Base-by-base conservation (phyloP, 2,888 invertebrate species). In the Parnassius smintheus region DNA sequence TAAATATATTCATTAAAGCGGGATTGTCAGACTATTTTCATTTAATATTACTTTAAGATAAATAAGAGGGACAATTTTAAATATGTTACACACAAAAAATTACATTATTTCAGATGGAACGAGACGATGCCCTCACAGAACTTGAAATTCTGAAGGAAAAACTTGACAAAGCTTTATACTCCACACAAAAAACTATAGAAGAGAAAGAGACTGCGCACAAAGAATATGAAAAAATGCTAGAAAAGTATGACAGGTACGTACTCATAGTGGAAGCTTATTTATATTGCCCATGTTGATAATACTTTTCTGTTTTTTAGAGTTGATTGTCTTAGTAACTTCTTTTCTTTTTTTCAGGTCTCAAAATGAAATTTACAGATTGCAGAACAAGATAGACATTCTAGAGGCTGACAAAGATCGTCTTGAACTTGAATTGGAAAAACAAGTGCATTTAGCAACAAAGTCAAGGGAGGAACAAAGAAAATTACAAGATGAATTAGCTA, bases 161-260 rank as follows among this genome's bases (percentile, higher is more conserved):
- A 88, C 88, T 97, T 65, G 98, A 98, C 71, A 98, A 98, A 83
- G 94, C 96, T 44, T 94, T 97, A 67, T 95, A 96, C 74, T 93
- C 95, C 42, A 93, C 96, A 68, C 96, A 96, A 80, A 97, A 97
- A 86, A 94, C 96, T 35, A 93, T 96, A 70, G 98, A 98, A 78
- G 98, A 98, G 77, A 95, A 96, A 74, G 98, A 98, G 74, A 95
- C 94, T 59, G 95, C 96, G 73, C 96, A 96, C 91, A 97, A 96
- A 88, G 98, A 98, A 89, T 96, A 97, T 82, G 97, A 98, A 82
- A 96, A 97, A 88, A 94, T 98, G 93, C 93, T 97, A 74, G 98
- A 98, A 88, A 97, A 98, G 93, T 97, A 96, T 86, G 97, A 97
- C 91, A 95, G 96, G 96, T 95, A 93, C 35, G 35, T 35, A 35